Base-by-base conservation (phyloP, 2,113 vertebrate species). In the Oryzias curvinotus region DNA sequence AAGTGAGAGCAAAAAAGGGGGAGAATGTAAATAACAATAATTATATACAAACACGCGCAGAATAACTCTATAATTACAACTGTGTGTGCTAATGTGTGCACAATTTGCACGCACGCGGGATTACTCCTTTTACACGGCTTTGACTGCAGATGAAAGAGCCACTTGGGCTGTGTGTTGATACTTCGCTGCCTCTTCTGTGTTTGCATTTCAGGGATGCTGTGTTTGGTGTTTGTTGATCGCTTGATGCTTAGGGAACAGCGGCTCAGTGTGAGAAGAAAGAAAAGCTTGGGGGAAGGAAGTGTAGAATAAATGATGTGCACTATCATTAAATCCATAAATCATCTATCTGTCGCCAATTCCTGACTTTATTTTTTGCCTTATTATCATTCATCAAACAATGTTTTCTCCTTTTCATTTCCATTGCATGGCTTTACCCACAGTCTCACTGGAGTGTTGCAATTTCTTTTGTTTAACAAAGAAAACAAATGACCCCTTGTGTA, bases 41-140 rank as follows among this genome's bases (percentile, higher is more conserved):
- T 85, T 85, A 88, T 77, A 84, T 71, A 72, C 62, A 78, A 79
- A 78, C 80, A 82, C 65, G 77, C 72, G 72, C 61, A 86, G 68
- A 80, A 80, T 75, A 74, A 71, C 73, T 59, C 62, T 74, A 59
- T 88, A 87, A 91, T 90, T 88, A 86, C 85, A 86, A 83, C 68
- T 81, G 45, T 78, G 70, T 81, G 74, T 71, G 69, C 71, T 75
- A 77, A 84, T 88, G 76, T 82, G 81, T 59, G 69, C 73, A 82
- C 80, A 64, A 65, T 60, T 73, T 72, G 67, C 71, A 73, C 67
- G 61, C 87, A 65, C 66, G 5, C 57, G 83, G 77, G 84, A 86
- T 80, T 86, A 56, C 19, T 18, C 81, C 75, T 68, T 85, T 80
- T 81, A 57, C 74, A 51, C 56, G 72, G 53, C 73, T 83, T 71